phyloP scores from a whole-genome alignment of 2,888 invertebrate species.

The Apamea anceps region DNA sequence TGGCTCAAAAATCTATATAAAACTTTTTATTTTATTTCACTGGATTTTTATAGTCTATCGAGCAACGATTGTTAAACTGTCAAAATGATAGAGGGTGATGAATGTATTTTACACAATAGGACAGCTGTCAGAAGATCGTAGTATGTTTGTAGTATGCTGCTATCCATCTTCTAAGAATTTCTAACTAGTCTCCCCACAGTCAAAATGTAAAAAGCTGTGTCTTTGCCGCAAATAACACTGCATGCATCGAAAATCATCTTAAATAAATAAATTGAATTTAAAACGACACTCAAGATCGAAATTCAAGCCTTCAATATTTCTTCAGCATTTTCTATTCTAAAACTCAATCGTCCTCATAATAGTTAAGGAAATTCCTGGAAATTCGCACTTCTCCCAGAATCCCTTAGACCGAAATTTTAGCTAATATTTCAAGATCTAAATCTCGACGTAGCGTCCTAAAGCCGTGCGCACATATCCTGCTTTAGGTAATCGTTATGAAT shows the following conservation, averaged over 20 bases:
- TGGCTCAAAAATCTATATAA: background rate
- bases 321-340: background rate
- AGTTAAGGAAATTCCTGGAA: constrained; percentile 61
- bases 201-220: background rate
- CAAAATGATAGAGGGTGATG: background rate
- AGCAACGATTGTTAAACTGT: background rate
- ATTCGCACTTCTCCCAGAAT: constrained; percentile 54
- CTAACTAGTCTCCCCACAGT: background rate
- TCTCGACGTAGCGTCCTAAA: constrained; percentile 57
- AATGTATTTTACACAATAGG: background rate
- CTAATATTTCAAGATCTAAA: constrained; percentile 69
- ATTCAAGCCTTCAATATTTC: constrained; percentile 4
- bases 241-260: background rate
- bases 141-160: background rate
- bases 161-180: background rate
- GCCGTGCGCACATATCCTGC: constrained; percentile 62
- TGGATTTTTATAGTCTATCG: background rate
- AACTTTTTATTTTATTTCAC: background rate
- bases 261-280: background rate
- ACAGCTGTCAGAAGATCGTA: background rate
- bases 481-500: constrained; percentile 66
- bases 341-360: constrained; percentile 4
- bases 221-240: background rate
- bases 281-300: background rate
- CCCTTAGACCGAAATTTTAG: constrained; percentile 56